Evolutionary conservation across 2,113 vertebrate genomes (phyloP).

Genomic region (Saimiri boliviensis): DNA sequence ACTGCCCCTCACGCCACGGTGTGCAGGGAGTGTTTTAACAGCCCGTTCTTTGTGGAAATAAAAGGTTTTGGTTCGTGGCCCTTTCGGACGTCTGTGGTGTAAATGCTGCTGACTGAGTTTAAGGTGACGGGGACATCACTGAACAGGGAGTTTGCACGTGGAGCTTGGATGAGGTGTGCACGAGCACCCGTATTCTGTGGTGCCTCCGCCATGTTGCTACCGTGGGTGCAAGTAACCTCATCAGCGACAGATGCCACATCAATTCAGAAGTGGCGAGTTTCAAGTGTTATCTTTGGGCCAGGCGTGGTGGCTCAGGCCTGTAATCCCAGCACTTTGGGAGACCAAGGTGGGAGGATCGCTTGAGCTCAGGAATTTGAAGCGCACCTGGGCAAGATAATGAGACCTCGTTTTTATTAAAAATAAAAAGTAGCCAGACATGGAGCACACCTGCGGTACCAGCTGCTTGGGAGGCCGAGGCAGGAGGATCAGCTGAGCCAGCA

Average conservation of each 20-base stretch:
- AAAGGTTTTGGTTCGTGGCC: not conserved
- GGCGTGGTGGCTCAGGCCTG: no score
- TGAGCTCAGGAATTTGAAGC: no score
- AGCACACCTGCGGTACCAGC: no score
- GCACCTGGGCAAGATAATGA: no score
- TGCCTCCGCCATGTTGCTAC: accelerated
- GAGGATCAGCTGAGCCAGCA: no score
- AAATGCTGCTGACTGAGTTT: not conserved
- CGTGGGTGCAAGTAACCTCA: not conserved
- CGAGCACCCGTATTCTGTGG: accelerated
- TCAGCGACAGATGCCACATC: accelerated
- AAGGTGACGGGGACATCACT: not conserved
- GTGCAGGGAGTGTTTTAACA: accelerated
- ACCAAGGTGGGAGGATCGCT: accelerated
- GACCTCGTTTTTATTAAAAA: no score
- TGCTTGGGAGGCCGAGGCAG: accelerated
- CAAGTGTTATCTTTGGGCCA: not conserved
- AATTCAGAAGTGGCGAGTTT: not conserved
- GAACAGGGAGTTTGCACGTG: accelerated
- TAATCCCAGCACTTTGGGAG: no score
- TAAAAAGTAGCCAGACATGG: no score
- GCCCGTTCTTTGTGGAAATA: not conserved
- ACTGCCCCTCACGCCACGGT: accelerated
- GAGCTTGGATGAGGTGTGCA: no score
- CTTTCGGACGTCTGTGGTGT: not conserved